phyloP scores from a whole-genome alignment of 2,797 vertebrate genomes.

The Lacerta agilis region DNA sequence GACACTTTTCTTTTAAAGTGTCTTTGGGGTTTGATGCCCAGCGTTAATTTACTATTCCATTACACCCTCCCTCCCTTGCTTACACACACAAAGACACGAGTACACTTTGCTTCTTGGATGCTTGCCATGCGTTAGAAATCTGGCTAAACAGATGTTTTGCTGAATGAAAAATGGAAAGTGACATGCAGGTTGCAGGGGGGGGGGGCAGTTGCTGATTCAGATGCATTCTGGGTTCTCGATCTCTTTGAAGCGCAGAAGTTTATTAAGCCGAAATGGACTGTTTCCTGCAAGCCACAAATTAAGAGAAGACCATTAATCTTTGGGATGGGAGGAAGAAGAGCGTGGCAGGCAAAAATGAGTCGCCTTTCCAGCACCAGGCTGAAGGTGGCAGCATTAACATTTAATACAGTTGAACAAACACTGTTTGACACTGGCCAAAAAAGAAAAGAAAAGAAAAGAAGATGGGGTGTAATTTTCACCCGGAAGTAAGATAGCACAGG shows the following conservation, averaged over 20 bases:
- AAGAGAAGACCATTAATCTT: conserved; percentile 21
- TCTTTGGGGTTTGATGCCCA: not conserved
- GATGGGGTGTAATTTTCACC: fast-evolving
- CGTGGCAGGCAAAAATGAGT: not conserved
- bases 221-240: not conserved
- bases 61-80: not conserved
- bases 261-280: conserved; percentile 17
- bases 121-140: not conserved
- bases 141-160: conserved; percentile 22
- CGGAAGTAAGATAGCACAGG: not conserved
- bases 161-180: conserved; percentile 4
- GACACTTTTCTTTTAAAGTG: not conserved
- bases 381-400: conserved; percentile 76
- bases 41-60: conserved; percentile 3
- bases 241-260: conserved; percentile 2
- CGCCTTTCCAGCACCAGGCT: conserved; percentile 53
- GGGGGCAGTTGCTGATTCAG: not conserved
- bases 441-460: not conserved
- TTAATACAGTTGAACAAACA: conserved; percentile 54
- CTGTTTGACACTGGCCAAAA: conserved; percentile 11
- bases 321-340: not conserved
- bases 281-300: not conserved
- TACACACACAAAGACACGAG: fast-evolving
- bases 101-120: fast-evolving
- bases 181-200: fast-evolving